Percentiles rank a stretch among this genome's conserved stretches.
Evolutionary conservation across 2,888 invertebrate species (phyloP).

Genomic region (Pammene aurita): DNA sequence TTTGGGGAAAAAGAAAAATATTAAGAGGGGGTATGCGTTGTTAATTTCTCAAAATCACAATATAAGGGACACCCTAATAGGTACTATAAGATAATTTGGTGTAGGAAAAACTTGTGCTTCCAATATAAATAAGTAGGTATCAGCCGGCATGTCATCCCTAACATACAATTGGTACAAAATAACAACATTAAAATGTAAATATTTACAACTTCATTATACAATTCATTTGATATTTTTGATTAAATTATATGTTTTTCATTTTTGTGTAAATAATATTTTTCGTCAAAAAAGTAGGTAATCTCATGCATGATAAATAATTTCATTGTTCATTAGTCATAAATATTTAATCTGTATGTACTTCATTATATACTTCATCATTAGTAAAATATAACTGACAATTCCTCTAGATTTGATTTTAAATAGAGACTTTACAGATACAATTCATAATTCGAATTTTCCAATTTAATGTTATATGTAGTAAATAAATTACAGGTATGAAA

Average conservation of each 20-base stretch:
- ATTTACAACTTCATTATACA: constrained; percentile 48
- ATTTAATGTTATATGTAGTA: too few species aligned
- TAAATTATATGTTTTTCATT: constrained; percentile 12
- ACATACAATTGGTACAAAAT: constrained; percentile 57
- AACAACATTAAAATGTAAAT: constrained; percentile 48
- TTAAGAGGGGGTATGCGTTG: too few species aligned
- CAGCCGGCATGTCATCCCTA: constrained; percentile 21
- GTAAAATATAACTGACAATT: too few species aligned
- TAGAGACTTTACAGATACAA: too few species aligned
- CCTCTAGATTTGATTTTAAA: background rate
- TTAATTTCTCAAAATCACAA: too few species aligned
- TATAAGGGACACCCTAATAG: too few species aligned
- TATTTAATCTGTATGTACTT: background rate
- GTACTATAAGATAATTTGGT: constrained; percentile 8
- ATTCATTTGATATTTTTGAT: constrained; percentile 14
- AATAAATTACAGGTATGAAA: too few species aligned
- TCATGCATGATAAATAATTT: constrained; percentile 11
- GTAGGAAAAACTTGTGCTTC: constrained; percentile 21
- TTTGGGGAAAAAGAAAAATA: too few species aligned
- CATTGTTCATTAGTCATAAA: background rate
- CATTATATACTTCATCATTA: too few species aligned
- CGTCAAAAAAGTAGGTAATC: constrained; percentile 7
- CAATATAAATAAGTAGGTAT: background rate
- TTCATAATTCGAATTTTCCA: too few species aligned
- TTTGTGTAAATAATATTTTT: constrained; percentile 2